Base-by-base conservation (phyloP, 1,140 invertebrate species). In the Drosophila simulans region DNA sequence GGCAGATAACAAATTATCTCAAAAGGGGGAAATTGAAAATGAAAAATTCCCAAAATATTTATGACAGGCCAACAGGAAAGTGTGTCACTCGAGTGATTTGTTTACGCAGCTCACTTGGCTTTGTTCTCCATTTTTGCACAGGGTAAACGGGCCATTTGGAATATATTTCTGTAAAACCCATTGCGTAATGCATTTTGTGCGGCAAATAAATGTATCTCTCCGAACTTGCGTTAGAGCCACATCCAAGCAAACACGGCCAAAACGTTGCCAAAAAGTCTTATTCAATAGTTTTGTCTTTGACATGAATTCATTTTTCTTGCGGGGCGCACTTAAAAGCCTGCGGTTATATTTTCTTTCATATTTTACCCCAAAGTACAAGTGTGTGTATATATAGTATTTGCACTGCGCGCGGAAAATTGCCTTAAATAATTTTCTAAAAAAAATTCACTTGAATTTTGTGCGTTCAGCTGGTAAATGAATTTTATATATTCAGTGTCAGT, bases 231-330 rank as follows among this genome's bases (percentile, higher is more conserved):
- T 68, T 68, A 20, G 60, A 68, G 37, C 59, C 64, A 64, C 45
- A 57, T 45, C 10, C 75, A 72, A 51, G 51, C 69, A 49, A 73
- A 68, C 73, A 80, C 48, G 52, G 65, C 69, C 11, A 71, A 74
- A 64, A 66, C 72, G 76, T 51, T 89, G 84, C 85, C 84, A 89
- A 89, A 88, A 89, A 89, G 63, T 80, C 72, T 80, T 89, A 84
- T 89, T 89, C 85, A 90, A 89, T 89, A 89, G 80, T 84, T 80
- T 77, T 84, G 68, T 84, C 85, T 89, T 89, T 90, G 84, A 89
- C 84, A 89, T 90, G 77, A 89, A 84, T 89, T 80, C 84, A 89
- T 89, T 89, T 88, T 84, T 88, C 80, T 66, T 69, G 20, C 42
- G 69, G 51, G 43, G 58, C 80, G 63, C 75, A 89, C 85, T 89